Evolutionary conservation across 1,140 invertebrate genomes (phyloP), one percentile per base, ranked within the genome.

Genomic region (Drosophila bocki): DNA sequence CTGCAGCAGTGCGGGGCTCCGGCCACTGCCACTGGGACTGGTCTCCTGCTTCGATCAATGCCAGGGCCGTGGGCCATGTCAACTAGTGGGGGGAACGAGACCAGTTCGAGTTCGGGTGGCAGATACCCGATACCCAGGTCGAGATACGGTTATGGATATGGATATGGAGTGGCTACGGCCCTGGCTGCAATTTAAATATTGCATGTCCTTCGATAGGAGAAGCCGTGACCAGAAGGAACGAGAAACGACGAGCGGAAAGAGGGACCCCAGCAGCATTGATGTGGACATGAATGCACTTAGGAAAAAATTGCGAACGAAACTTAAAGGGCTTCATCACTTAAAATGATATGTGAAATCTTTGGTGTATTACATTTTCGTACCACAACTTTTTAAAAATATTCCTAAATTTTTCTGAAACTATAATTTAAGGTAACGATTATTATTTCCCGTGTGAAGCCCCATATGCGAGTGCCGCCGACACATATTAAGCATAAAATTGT

Each of bases 401-500:
- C 0, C 15, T n/a, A 8, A 13, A 2, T 19, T 51, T 12, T 8
- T 1, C 6, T 33, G 0, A 33, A 51, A 12, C 9, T 17, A 1
- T 5, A 12, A 13, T 72, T 51, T 35, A 42, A 42, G 3, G 8
- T 5, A 29, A 9, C 13, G 12, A 2, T 22, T 17, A 29, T 35
- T 56, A 7, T 63, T 35, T 44, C 0, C 39, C 2, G 26, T 54
- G 51, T 26, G 6, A 9, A 48, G 45, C 35, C 61, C 47, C 82
- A 86, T 78, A 86, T 86, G 82, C 78, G 79, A 87, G 79, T 78
- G 58, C 70, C 64, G 83, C 53, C 78, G 64, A 68, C 84, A 75
- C 84, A 87, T 87, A 87, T 87, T 88, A 87, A 87, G 83, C 80
- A 82, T 78, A 78, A 87, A 88, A 87, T 83, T 80, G 80, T 87